Percentiles rank a stretch among this genome's conserved stretches.
phyloP scores from a whole-genome alignment of 1,140 invertebrate species.

The Maconellicoccus hirsutus region DNA sequence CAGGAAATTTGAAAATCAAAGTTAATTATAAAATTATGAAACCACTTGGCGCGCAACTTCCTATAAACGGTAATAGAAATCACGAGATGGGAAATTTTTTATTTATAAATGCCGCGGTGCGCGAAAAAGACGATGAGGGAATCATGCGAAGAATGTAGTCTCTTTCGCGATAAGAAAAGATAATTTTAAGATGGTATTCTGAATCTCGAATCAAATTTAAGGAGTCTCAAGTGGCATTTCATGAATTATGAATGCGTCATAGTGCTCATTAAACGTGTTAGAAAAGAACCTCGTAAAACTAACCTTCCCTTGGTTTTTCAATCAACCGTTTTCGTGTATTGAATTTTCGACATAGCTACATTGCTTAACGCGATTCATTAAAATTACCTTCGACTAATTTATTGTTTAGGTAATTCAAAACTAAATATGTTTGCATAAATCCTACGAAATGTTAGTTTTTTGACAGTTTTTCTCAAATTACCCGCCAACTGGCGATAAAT shows the following conservation, averaged over 20 bases:
- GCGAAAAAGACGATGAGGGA: background rate
- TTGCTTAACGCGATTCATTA: constrained; percentile 10
- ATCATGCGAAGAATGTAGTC: background rate
- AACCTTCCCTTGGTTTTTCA: background rate
- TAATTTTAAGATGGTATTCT: background rate
- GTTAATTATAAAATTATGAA: background rate
- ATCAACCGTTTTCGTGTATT: background rate
- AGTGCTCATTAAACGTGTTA: background rate
- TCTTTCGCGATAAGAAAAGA: background rate
- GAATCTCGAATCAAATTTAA: background rate
- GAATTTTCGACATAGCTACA: background rate
- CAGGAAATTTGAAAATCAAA: background rate
- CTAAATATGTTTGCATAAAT: background rate
- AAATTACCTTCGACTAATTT: background rate
- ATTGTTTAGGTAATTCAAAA: background rate
- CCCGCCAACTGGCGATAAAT: background rate
- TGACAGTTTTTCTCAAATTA: background rate
- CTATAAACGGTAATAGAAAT: background rate
- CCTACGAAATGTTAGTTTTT: background rate
- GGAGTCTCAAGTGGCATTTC: background rate
- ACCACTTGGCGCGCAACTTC: too few species aligned
- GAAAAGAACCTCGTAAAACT: background rate
- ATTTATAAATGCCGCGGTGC: background rate
- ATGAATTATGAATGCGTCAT: background rate
- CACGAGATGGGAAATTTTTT: background rate